A percentile compares a stretch with the other conserved stretches of the same genome.
Evolutionary conservation across 1,140 invertebrate genomes (phyloP).

Genomic region (Rhysida immarginata): DNA sequence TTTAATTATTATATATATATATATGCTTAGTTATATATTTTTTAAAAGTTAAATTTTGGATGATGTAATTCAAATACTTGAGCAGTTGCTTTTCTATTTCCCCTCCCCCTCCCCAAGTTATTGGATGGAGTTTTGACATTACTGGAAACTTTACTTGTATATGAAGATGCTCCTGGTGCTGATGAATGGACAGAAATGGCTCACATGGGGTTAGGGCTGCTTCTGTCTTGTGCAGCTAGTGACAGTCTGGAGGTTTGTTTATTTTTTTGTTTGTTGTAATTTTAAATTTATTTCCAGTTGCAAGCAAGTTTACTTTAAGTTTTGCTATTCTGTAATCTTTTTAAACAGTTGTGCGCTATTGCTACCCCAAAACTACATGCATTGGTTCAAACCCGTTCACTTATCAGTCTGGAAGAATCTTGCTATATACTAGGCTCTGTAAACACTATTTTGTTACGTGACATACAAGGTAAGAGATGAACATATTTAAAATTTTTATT

Average conservation of each 20-base stretch:
- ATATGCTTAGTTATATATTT: too few species aligned
- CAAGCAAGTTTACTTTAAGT: background rate
- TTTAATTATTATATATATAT: too few species aligned
- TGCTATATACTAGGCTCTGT: constrained; percentile 35
- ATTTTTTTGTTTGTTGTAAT: constrained; percentile 3
- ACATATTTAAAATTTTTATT: too few species aligned
- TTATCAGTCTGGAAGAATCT: constrained; percentile 37
- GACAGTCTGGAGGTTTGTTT: constrained; percentile 32
- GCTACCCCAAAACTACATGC: constrained; percentile 43
- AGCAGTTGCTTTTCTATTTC: too few species aligned
- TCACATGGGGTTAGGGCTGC: constrained; percentile 34
- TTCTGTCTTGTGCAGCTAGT: constrained; percentile 39
- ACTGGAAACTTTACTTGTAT: constrained; percentile 38
- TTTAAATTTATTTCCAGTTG: background rate
- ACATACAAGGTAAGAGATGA: constrained; percentile 27
- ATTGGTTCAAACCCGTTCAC: constrained; percentile 38
- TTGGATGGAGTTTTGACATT: constrained; percentile 39
- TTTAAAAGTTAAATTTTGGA: too few species aligned
- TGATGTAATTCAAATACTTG: too few species aligned
- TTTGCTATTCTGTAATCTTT: background rate
- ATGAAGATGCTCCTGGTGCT: constrained; percentile 32
- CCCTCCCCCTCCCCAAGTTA: too few species aligned
- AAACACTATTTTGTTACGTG: constrained; percentile 21
- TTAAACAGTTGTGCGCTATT: constrained; percentile 36
- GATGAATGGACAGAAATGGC: constrained; percentile 43